Percentiles rank a stretch among this genome's conserved stretches.
These are phyloP conservation scores for Pogonocichla stellata DNA, from an alignment of 2,113 vertebrate species.

Conservation along the genomic window DNA sequence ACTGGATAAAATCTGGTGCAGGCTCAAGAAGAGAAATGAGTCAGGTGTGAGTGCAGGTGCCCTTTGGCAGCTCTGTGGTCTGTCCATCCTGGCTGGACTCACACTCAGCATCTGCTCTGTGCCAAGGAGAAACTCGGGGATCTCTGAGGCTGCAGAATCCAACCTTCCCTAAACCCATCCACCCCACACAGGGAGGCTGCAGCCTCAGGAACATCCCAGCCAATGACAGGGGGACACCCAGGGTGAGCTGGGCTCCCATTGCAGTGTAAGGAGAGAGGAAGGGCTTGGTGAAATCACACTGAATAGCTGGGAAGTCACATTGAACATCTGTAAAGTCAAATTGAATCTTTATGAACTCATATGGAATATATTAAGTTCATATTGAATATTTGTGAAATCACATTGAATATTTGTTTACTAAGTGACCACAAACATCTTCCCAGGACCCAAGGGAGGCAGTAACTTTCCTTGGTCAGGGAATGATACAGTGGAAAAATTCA, in stretches of 20 bases:
- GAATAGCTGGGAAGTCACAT: neutral
- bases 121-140: neutral
- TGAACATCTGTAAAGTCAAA: neutral
- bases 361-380: neutral
- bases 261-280: neutral
- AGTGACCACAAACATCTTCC: neutral
- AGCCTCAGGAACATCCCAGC: neutral
- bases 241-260: neutral
- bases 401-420: neutral
- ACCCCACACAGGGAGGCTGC: neutral
- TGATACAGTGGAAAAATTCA: neutral
- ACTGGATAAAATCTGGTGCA: too few relatives aligned
- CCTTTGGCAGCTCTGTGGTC: neutral
- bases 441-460: neutral
- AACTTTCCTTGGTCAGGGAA: neutral
- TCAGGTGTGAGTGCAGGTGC: neutral
- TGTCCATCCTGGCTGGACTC: fast-evolving
- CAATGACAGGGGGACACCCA: fast-evolving
- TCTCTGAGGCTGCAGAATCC: neutral
- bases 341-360: neutral
- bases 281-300: neutral
- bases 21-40: neutral
- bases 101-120: neutral
- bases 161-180: neutral
- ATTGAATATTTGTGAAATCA: neutral